Evolutionary conservation across 2,113 vertebrate genomes (phyloP), one percentile per base, ranked within the genome.

Genomic region (Odocoileus hemionus): DNA sequence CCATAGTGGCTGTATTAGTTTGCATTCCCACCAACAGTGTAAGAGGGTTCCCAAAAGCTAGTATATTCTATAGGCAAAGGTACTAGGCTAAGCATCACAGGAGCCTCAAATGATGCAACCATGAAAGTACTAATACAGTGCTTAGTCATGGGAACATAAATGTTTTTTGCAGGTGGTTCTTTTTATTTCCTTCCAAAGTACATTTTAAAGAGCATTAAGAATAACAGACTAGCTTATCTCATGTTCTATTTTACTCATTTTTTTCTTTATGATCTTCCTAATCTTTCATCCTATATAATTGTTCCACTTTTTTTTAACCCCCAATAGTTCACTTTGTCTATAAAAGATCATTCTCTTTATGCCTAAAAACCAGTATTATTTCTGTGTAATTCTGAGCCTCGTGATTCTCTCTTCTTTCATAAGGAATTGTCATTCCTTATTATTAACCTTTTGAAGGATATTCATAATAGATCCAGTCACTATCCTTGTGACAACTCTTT

Each of bases 371-470:
- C 4, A 86, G 39, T 70, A 94, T 95, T 90, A 64, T 67, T 90
- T 96, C 90, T 95, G 60, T 1, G 36, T 93, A 84, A 86, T 82
- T 80, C 47, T 89, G 60, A 43, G 43, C 26, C 30, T 91, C 16
- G 30, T 92, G 43, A 61, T 89, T 86, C 55, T n/a, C 23, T 5
- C 4, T 83, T 7, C 28, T 95, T 97, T 97, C 11, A 92, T 39
- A 93, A 86, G 61, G 30, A 97, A 74, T 10, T 67, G 47, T 39
- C 54, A 96, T 84, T 93, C 26, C 30, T 91, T 96, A 94, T 45
- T 92, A 82, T 94, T 94, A 96, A 91, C 17, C 11, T 91, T 94
- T 64, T 91, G 36, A 93, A 95, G 92, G 96, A 47, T n/a, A 95
- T 36, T 91, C 6, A 54, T 36, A 93, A 91, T 43, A 88, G 52